Evolutionary conservation across 2,888 invertebrate species (phyloP), one percentile per base, ranked within the genome.

Genomic region (Phaonia tiefii): DNA sequence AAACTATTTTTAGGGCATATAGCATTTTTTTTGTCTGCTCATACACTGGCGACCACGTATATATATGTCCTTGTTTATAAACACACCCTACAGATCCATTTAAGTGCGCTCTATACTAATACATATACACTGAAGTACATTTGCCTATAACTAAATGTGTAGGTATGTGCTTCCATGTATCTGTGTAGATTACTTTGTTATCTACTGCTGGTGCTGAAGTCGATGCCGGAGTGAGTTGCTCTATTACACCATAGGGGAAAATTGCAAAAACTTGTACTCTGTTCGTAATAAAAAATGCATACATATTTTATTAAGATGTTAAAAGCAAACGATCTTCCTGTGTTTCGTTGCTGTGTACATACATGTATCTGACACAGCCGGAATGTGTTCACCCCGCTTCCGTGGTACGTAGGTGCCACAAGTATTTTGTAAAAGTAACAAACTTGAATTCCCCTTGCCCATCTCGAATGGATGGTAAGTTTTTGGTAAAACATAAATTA

Each of bases 221-320:
- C 8, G 31, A 8, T 31, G 31, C 31, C 8, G 31, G 4, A 5
- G 31, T 3, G 4, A 5, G 31, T 3, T n/a, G 42, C 54, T 63
- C 8, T 63, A 63, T 63, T 63, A 63, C 63, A 63, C 63, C 63
- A 22, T 63, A 37, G 63, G 63, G 63, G 42, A 42, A 60, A 63
- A 42, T 63, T 63, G 54, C 22, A 22, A 63, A 42, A 63, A 39
- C 60, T 60, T 63, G 63, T 0, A 39, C 42, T 42, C 20, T 10
- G 26, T 22, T 42, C 22, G 26, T 63, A 63, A 63, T 42, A 42
- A 20, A 60, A 22, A 63, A 20, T 63, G 60, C 42, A 63, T 63
- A 42, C 63, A 63, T 63, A 42, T 63, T 63, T 42, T 39, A 63
- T 63, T 25, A 25, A 54, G 54, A 54, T 54, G 25, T 54, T 22